A percentile compares a stretch with the other conserved stretches of the same genome.
phyloP scores from a whole-genome alignment of 2,113 vertebrate species.

The Pseudois nayaur region DNA sequence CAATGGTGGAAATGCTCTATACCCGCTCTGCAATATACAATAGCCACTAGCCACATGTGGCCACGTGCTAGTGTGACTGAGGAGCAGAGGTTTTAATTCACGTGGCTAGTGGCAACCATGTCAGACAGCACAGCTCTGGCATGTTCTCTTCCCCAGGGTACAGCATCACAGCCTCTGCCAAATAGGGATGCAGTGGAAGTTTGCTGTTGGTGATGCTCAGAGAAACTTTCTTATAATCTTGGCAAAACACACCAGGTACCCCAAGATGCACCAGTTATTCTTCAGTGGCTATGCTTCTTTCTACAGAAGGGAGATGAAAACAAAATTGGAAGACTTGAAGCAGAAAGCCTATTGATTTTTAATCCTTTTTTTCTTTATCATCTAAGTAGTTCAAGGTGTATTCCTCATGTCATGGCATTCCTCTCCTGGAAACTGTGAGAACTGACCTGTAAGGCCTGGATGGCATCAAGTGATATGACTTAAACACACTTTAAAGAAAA shows the following conservation, averaged over 20 bases:
- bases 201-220: neutral
- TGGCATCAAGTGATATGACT: neutral
- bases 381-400: conserved; percentile 56
- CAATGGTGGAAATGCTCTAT: neutral
- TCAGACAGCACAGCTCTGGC: neutral
- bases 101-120: neutral
- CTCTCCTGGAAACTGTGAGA: conserved; percentile 2
- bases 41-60: neutral
- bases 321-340: conserved; percentile 61
- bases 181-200: neutral
- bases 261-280: neutral
- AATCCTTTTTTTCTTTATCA: conserved; percentile 55
- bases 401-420: conserved; percentile 23
- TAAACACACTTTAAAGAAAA: conserved; percentile 39
- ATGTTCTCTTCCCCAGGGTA: neutral
- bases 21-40: fast-evolving
- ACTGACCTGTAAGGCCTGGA: neutral
- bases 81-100: neutral
- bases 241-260: neutral
- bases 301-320: conserved; percentile 32
- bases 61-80: neutral
- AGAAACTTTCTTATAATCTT: neutral
- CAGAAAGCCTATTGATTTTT: conserved; percentile 69
- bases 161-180: neutral
- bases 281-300: neutral